These are phyloP conservation scores for Cartodere bifasciata DNA, from an alignment of 2,888 invertebrate genomes.

Conservation along the genomic window DNA sequence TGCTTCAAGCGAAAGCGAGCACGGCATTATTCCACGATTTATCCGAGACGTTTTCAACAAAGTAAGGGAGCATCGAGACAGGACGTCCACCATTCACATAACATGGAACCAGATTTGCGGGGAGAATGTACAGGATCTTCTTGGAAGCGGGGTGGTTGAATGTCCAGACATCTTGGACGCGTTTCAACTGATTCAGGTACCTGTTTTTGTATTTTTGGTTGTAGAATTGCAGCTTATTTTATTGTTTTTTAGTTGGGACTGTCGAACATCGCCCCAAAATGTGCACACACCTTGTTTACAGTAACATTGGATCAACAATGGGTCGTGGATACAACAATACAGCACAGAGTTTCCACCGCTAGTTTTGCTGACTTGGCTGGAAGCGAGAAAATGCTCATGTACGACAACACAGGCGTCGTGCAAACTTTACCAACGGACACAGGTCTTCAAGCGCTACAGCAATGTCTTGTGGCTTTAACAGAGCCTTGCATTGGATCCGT, in stretches of 20 bases:
- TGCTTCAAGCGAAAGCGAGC: slow-evolving; percentile 52
- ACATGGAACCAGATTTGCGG: slow-evolving; percentile 63
- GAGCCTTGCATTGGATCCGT: slow-evolving; percentile 26
- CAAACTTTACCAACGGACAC: slow-evolving; percentile 44
- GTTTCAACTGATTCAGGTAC: slow-evolving; percentile 58
- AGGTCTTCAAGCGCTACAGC: slow-evolving; percentile 52
- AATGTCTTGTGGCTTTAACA: slow-evolving; percentile 47
- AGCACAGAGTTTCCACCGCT: slow-evolving; percentile 59
- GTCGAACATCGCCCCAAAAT: slow-evolving; percentile 42
- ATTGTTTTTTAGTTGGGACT: too few species aligned
- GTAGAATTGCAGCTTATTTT: too few species aligned
- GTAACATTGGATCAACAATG: slow-evolving; percentile 63
- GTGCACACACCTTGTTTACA: slow-evolving; percentile 55
- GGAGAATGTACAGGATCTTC: slow-evolving; percentile 46
- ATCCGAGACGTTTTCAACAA: slow-evolving; percentile 58
- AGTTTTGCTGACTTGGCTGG: slow-evolving; percentile 58
- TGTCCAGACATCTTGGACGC: slow-evolving; percentile 51
- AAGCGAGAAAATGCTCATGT: slow-evolving; percentile 39
- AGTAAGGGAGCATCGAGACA: slow-evolving; percentile 48
- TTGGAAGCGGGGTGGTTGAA: slow-evolving; percentile 44
- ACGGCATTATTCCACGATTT: slow-evolving; percentile 59
- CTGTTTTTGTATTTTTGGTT: too few species aligned
- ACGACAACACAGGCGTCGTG: slow-evolving; percentile 35
- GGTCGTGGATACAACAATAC: slow-evolving; percentile 53
- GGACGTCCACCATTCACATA: slow-evolving; percentile 52